Conservation (phyloP, 2,113 vertebrate genomes). For the Tragelaphus imberbis region DNA sequence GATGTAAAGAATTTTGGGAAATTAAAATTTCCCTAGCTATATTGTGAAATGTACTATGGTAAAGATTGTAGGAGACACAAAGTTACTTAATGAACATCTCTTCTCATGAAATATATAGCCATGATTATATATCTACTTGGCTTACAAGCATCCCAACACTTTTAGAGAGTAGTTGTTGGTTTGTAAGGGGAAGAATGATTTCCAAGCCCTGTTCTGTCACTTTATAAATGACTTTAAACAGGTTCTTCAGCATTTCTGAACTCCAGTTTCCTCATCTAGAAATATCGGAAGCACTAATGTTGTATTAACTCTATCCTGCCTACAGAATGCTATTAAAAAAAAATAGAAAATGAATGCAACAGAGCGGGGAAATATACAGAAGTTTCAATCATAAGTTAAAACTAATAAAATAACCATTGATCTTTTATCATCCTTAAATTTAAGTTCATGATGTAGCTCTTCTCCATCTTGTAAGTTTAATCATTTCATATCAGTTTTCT, state of each 20-base stretch:
- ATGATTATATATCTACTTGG: not conserved
- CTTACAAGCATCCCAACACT: not conserved
- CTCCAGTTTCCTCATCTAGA: not conserved
- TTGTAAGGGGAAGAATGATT: not conserved
- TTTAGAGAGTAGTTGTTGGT: not conserved
- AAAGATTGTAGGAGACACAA: not conserved
- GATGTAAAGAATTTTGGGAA: not conserved
- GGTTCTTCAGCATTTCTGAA: not conserved
- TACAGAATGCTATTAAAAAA: not conserved
- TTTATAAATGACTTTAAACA: not conserved
- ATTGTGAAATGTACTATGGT: not conserved
- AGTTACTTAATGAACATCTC: not conserved
- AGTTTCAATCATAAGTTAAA: not conserved
- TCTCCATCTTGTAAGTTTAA: not conserved
- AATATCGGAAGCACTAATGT: not conserved
- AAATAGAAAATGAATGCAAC: not conserved
- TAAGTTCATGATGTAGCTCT: not conserved
- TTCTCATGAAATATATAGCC: not conserved
- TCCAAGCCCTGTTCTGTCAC: not conserved
- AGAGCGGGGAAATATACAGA: not conserved
- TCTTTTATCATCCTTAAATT: not conserved
- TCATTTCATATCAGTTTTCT: not conserved
- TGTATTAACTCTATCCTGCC: not conserved
- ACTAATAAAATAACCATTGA: not conserved
- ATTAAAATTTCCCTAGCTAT: not conserved